Evolutionary conservation across 2,797 vertebrate species (phyloP), one percentile per base, ranked within the genome.

Genomic region (Gambelia wislizenii): DNA sequence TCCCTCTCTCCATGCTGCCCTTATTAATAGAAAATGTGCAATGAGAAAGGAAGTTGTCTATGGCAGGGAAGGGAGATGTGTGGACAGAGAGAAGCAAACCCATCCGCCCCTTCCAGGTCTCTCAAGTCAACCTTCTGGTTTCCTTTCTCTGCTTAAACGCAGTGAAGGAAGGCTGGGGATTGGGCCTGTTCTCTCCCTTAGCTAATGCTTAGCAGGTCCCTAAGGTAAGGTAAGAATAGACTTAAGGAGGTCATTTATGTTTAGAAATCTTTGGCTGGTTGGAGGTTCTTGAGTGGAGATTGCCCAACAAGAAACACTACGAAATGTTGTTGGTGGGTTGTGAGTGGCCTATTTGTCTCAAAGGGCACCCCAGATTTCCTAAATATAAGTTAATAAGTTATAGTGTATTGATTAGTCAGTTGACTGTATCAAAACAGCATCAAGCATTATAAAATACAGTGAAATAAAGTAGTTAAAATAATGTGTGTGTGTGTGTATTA

Each of bases 1-100:
- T 30, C 70, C 54, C 16, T 22, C 70, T 42, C 39, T 61, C 56
- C 70, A 47, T 67, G 30, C 93, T 67, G 30, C 93, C 94, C 95
- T 96, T 96, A 96, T 96, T 96, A 97, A 93, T 92, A 95, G 95
- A 94, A 95, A 96, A 96, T 91, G 94, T 96, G 95, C 94, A 95
- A 90, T 89, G 88, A 83, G 91, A 87, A 93, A 93, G 90, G 0
- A 0, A 94, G 89, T 64, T 64, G 22, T 61, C 61, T 25, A 49
- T 33, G n/a, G 39, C 10, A 4, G 27, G 61, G 25, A 27, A 12
- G 67, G 42, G 20, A 13, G 44, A 1, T 9, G 27, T 74, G 56
- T 33, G 33, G 67, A 14, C 67, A 8, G 49, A 44, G 1, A 6
- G 76, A 74, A 18, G 1, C 7, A 20, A 27, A 33, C n/a, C 44